Evolutionary conservation across 2,888 invertebrate species (phyloP).

Genomic region (Hymenopus coronatus): DNA sequence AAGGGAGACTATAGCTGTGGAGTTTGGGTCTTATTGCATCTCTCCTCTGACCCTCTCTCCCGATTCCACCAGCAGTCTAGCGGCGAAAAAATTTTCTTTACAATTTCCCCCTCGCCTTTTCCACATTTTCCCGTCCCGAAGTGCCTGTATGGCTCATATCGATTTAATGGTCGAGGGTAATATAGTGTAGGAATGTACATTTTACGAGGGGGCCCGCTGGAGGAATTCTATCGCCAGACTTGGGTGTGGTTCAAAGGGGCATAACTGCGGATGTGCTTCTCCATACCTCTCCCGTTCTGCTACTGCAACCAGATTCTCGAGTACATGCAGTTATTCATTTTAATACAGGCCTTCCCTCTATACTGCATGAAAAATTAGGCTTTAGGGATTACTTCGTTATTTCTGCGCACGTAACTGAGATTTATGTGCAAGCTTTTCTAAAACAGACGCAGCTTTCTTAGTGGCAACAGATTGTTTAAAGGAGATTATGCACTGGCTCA

Average conservation of each 20-base stretch:
- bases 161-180: not conserved
- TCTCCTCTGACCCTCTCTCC: not conserved
- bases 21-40: not conserved
- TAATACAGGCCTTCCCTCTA: not conserved
- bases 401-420: not conserved
- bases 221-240: not conserved
- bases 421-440: not conserved
- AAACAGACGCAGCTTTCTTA: not conserved
- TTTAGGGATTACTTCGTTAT: not conserved
- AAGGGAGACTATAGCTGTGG: not conserved
- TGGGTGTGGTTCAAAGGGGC: not conserved
- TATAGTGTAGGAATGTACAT: not conserved
- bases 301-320: not conserved
- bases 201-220: not conserved
- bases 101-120: not conserved
- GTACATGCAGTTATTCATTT: not conserved
- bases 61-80: not conserved
- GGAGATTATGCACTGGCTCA: too few species aligned
- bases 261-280: not conserved
- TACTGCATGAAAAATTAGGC: not conserved
- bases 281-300: not conserved
- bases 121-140: not conserved
- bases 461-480: too few species aligned
- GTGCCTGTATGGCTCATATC: not conserved
- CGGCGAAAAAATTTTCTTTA: not conserved